Percentiles rank a stretch among this genome's conserved stretches.
phyloP scores from a whole-genome alignment of 2,113 vertebrate species.

The Corythaeola cristata region DNA sequence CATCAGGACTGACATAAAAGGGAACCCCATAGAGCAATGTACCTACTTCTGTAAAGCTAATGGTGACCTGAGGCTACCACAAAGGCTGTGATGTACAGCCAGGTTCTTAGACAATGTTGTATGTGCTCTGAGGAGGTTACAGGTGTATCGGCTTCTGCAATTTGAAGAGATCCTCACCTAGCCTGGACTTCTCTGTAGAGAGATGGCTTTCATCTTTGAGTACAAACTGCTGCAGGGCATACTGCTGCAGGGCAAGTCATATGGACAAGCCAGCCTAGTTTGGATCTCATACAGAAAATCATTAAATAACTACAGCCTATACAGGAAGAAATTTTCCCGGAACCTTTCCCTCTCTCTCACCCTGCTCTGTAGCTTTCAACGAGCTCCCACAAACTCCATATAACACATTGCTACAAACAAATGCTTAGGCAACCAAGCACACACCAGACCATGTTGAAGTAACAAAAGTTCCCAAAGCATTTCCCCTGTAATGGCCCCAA shows the following conservation, averaged over 20 bases:
- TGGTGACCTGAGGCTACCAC: not conserved
- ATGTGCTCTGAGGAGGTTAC: not conserved
- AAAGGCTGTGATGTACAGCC: not conserved
- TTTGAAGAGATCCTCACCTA: not conserved
- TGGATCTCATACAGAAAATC: not conserved
- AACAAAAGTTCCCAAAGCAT: not conserved
- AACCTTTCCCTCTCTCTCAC: not conserved
- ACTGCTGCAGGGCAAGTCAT: not conserved
- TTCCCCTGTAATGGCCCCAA: not conserved
- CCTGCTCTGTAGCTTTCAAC: not conserved
- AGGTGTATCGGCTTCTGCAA: accelerated
- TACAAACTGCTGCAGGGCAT: not conserved
- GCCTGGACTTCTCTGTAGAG: not conserved
- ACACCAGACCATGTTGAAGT: not conserved
- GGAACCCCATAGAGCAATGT: not conserved
- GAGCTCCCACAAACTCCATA: not conserved
- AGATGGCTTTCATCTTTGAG: not conserved
- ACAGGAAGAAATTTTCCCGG: not conserved
- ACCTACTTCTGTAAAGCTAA: not conserved
- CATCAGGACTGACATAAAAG: not conserved
- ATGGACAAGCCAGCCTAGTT: not conserved
- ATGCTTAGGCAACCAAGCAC: not conserved
- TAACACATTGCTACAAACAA: not conserved
- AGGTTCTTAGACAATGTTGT: not conserved
- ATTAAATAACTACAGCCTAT: not conserved